Conservation (phyloP, 2,888 invertebrate species). For the Platerodrilus igneus region DNA sequence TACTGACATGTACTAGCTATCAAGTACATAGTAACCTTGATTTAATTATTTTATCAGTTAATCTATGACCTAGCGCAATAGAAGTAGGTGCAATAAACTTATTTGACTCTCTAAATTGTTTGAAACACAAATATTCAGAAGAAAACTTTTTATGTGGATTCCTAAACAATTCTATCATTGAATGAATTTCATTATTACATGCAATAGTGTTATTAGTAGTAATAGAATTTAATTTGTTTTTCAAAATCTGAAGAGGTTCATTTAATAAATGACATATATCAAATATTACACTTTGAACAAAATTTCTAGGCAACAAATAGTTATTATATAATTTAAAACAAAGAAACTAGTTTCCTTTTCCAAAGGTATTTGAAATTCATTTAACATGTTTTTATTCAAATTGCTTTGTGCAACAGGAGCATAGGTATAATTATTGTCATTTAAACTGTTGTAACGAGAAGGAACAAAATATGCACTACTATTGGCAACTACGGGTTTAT, state of each 20-base stretch:
- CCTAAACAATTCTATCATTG: background rate
- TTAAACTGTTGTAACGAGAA: too few relatives aligned
- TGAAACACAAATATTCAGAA: background rate
- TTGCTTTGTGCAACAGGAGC: background rate
- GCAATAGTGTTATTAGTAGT: background rate
- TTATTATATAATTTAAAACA: conserved; percentile 3
- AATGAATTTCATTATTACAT: background rate
- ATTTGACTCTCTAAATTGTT: conserved; percentile 2
- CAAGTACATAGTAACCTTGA: background rate
- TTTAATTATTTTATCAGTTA: background rate
- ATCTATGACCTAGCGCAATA: conserved; percentile 1
- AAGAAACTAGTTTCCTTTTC: background rate
- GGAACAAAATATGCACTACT: too few relatives aligned
- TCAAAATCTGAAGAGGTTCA: conserved; percentile 1
- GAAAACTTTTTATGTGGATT: background rate
- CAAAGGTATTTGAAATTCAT: background rate
- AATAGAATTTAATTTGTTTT: background rate
- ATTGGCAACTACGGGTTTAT: too few relatives aligned
- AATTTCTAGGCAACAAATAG: background rate
- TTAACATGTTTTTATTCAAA: background rate
- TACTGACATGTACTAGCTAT: background rate
- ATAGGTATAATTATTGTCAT: too few relatives aligned
- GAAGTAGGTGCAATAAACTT: background rate
- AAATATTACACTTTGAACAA: background rate
- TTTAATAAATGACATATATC: background rate